Percentiles rank a stretch among this genome's conserved stretches.
phyloP scores from a whole-genome alignment of 2,888 invertebrate species.

The Zygaena filipendulae region DNA sequence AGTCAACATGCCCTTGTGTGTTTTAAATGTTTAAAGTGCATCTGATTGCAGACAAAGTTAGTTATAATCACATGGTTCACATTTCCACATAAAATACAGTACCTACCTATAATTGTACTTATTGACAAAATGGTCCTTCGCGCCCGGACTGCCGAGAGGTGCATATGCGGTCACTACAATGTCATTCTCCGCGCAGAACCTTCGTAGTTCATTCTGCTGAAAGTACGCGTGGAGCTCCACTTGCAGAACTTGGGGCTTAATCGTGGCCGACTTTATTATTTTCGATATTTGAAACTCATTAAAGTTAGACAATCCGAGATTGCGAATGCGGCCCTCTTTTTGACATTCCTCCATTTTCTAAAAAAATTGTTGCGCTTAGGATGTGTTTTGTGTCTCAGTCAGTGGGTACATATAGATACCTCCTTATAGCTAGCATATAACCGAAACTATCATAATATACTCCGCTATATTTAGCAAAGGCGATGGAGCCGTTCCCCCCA shows the following conservation, averaged over 20 bases:
- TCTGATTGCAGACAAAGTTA: no score
- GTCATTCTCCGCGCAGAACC: constrained; percentile 70
- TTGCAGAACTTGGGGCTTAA: constrained; percentile 79
- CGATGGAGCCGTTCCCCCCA: no score
- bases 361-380: no score
- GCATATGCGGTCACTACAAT: constrained; percentile 78
- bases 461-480: no score
- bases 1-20: no score
- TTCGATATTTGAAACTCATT: constrained; percentile 74
- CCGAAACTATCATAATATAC: no score
- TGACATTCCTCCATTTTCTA: constrained; percentile 80
- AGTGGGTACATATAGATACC: no score
- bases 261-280: constrained; percentile 67
- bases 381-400: no score
- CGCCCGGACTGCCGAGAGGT: constrained; percentile 78
- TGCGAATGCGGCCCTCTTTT: constrained; percentile 69
- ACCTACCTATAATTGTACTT: constrained; percentile 72
- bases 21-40: no score
- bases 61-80: no score
- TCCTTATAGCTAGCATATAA: no score
- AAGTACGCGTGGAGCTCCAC: constrained; percentile 82
- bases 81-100: no score
- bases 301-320: constrained; percentile 87
- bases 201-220: constrained; percentile 74
- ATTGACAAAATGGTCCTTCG: constrained; percentile 69